Percentiles rank a stretch among this genome's conserved stretches.
Conservation (phyloP, 2,113 vertebrate genomes). For the Eleginops maclovinus region DNA sequence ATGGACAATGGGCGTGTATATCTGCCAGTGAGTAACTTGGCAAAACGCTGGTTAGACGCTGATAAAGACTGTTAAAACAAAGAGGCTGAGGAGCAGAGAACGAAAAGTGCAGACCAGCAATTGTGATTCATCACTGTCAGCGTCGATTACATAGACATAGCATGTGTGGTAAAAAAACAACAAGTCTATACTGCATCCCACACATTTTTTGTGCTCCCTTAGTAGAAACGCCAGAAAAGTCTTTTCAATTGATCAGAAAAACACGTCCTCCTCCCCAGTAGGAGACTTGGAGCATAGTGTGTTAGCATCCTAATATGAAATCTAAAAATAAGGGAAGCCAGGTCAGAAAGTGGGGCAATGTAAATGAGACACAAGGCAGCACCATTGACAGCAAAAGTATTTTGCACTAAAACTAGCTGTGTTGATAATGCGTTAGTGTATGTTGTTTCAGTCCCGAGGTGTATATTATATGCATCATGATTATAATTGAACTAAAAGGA, state of each 20-base stretch:
- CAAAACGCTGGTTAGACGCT: slow-evolving; percentile 38
- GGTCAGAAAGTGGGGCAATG: slow-evolving; percentile 10
- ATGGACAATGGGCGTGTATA: neutral
- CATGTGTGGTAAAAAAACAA: slow-evolving; percentile 25
- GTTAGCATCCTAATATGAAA: slow-evolving; percentile 4
- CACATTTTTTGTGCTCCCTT: slow-evolving; percentile 30
- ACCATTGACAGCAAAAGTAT: neutral
- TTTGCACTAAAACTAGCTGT: neutral
- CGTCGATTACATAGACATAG: slow-evolving; percentile 23
- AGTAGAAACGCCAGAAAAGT: slow-evolving; percentile 23
- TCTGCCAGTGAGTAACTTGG: slow-evolving; percentile 4
- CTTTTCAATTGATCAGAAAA: slow-evolving; percentile 43
- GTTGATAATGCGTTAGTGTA: neutral
- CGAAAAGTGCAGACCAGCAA: slow-evolving; percentile 24
- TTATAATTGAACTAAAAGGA: neutral
- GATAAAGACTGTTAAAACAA: slow-evolving; percentile 36
- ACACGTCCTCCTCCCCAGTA: neutral
- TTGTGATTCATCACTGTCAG: slow-evolving; percentile 52
- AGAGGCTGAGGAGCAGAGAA: slow-evolving; percentile 35
- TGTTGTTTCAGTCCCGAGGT: neutral
- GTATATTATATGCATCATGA: neutral
- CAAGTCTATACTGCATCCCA: slow-evolving; percentile 28
- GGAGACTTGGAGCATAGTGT: neutral
- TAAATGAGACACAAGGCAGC: slow-evolving; percentile 8
- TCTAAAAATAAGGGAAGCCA: neutral